A percentile compares a stretch with the other conserved stretches of the same genome.
These are phyloP conservation scores for Cataglyphis altisquamis DNA, from an alignment of 2,888 invertebrate species.

Conservation along the genomic window DNA sequence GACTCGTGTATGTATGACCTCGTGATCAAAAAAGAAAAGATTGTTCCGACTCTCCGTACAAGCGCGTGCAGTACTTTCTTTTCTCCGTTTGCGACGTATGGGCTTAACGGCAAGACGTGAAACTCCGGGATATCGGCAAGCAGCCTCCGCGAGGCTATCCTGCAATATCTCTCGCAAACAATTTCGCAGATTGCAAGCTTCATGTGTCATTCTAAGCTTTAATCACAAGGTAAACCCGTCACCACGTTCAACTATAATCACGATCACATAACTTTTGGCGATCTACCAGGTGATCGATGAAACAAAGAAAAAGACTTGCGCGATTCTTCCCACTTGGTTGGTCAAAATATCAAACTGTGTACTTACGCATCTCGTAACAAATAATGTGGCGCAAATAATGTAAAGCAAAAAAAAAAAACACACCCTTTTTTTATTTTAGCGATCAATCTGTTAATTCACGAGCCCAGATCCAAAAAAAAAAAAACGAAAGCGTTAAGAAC, in stretches of 20 bases:
- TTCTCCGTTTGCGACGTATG: conserved; percentile 51
- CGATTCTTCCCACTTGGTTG: background rate
- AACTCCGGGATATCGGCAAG: conserved; percentile 72
- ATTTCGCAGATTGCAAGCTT: background rate
- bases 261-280: background rate
- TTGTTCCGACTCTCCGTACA: conserved; percentile 39
- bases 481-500: conserved; percentile 42
- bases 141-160: conserved; percentile 26
- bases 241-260: background rate
- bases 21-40: conserved; percentile 47
- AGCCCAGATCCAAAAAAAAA: conserved; percentile 22
- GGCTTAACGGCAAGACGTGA: conserved; percentile 62
- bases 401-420: conserved; percentile 23
- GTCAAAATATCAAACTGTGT: conserved; percentile 1
- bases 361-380: background rate
- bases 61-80: conserved; percentile 41
- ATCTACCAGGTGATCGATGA: background rate
- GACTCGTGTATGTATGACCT: conserved; percentile 42
- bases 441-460: conserved; percentile 35
- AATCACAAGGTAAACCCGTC: conserved; percentile 34
- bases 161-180: conserved; percentile 39
- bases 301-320: background rate
- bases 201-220: background rate
- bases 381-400: conserved; percentile 8
- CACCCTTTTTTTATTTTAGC: background rate